phyloP scores from a whole-genome alignment of 2,797 vertebrate genomes.

The Sebastolobus alascanus region DNA sequence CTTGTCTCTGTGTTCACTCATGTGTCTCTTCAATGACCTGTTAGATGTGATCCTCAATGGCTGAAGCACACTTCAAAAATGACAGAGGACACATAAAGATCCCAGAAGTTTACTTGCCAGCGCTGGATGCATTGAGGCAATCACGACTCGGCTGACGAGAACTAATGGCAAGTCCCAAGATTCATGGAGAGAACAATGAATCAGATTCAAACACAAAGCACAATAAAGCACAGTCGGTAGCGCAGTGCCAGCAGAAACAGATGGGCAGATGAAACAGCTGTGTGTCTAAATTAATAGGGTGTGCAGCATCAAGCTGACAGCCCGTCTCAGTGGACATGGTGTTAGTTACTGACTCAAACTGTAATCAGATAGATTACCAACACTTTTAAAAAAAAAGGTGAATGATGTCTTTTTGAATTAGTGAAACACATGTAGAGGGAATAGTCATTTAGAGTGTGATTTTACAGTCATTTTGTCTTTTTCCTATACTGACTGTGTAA shows the following conservation, averaged over 20 bases:
- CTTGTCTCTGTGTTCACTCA: constrained; percentile 35
- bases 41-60: constrained; percentile 1
- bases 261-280: constrained; percentile 72
- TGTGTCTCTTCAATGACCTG: constrained; percentile 36
- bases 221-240: constrained; percentile 18
- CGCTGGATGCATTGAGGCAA: constrained; percentile 40
- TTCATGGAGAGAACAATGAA: constrained; percentile 50
- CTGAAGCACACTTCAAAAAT: constrained; percentile 48
- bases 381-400: constrained; percentile 32
- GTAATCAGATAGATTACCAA: constrained; percentile 58
- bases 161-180: constrained; percentile 45
- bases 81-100: constrained; percentile 45
- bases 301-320: constrained; percentile 62
- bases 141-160: constrained; percentile 38
- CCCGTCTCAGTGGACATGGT: constrained; percentile 44
- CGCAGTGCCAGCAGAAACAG: constrained; percentile 63
- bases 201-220: constrained; percentile 34
- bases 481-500: not conserved
- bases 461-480: not conserved
- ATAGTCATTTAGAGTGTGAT: not conserved
- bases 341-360: constrained; percentile 52
- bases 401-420: constrained; percentile 31
- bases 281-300: constrained; percentile 65
- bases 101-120: constrained; percentile 51
- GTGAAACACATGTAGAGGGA: constrained; percentile 19